phyloP scores from a whole-genome alignment of 2,113 vertebrate genomes.

The Chaenogobius annularis region DNA sequence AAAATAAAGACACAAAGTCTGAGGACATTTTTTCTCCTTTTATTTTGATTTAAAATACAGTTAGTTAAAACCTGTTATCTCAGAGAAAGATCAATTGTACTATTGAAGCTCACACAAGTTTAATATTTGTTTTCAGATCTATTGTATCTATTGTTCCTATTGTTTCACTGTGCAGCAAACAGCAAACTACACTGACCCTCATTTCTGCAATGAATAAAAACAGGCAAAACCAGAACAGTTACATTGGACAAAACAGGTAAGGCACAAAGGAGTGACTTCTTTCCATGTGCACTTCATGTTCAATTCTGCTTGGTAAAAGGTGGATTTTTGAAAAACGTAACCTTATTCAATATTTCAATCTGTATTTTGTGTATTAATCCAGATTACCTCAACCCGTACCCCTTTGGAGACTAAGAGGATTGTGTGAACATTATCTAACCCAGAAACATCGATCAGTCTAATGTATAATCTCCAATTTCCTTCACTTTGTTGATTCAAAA shows the following conservation, averaged over 20 bases:
- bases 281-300: not conserved
- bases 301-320: not conserved
- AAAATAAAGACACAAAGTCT: not conserved
- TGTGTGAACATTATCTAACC: too few species aligned
- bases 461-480: too few species aligned
- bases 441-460: too few species aligned
- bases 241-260: conserved; percentile 11
- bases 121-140: conserved; percentile 3
- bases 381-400: too few species aligned
- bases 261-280: not conserved
- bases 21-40: not conserved
- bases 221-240: conserved; percentile 23
- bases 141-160: conserved; percentile 2
- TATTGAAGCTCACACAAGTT: conserved; percentile 16
- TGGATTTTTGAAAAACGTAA: too few species aligned
- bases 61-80: conserved; percentile 21
- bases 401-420: too few species aligned
- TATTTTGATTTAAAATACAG: conserved; percentile 5
- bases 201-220: conserved; percentile 39
- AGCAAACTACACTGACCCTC: conserved; percentile 18
- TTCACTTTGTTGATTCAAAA: too few species aligned
- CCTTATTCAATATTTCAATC: too few species aligned
- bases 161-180: conserved; percentile 7
- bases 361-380: too few species aligned
- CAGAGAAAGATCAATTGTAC: conserved; percentile 19